Evolutionary conservation across 2,797 vertebrate species (phyloP), one percentile per base, ranked within the genome.

Genomic region (Diglossa cyanea): DNA sequence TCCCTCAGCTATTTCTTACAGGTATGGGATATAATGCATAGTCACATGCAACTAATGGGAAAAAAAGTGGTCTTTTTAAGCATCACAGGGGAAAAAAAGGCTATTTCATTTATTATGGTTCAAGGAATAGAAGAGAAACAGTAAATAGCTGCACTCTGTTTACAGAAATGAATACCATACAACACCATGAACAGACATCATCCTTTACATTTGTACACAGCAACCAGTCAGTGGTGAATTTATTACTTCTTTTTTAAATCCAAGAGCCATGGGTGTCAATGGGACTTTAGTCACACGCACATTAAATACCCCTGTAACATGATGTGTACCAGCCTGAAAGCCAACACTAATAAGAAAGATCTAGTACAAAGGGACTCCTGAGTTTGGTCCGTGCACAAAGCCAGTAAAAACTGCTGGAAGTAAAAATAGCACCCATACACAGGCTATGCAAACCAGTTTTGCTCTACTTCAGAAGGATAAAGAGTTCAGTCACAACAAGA

Each of bases 381-480:
- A 86, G 44, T 54, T 47, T 42, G 48, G 54, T 40, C 63, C 71
- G 63, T 55, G 54, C 86, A 66, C 71, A 78, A 92, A 96, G 88
- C 71, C 85, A 90, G 85, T 3, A 90, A 66, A 88, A 94, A 94
- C 73, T 92, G 45, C 58, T 95, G 47, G n/a, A 94, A 94, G 83
- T 92, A 88, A 94, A 95, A 94, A 50, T 1, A 95, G 95, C 94
- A 94, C 74, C 71, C 89, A 91, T 67, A 82, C 11, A 5, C 51
- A 82, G 86, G 51, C 91, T 91, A 40, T 2, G 37, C 78, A 92
- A 96, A 96, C 86, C 63, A 96, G 95, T 93, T 94, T 91, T 92
- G 81, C 70, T 95, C 92, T 60, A 6, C 76, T 90, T 94, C 81
- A 80, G 87, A 86, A 80, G 87, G 45, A 93, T 90, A 93, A 92